Base-by-base conservation (phyloP, 2,113 vertebrate genomes). In the Sorex araneus region DNA sequence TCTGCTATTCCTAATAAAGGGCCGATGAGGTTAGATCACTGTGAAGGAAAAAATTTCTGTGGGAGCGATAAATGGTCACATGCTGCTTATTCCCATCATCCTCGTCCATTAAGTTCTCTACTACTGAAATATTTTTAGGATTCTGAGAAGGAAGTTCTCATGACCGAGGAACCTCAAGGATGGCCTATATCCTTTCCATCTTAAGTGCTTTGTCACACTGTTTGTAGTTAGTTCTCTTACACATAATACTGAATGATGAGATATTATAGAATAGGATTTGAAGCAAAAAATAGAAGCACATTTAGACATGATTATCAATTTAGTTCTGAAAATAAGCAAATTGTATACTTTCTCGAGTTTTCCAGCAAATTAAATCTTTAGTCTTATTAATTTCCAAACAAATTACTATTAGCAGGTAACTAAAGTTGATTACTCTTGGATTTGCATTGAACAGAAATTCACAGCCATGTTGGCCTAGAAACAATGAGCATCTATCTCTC, bases 1-100 rank as follows among this genome's bases (percentile, higher is more conserved):
- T 36, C 67, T 67, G 16, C n/a, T 92, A 11, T 74, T 93, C 36
- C 70, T 92, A 91, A 73, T 91, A 91, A 93, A 93, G 57, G 79
- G 12, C 30, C 36, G 79, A 45, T 84, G 36, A 92, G 74, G 64
- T 92, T 95, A 83, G 50, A 95, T 91, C 45, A 70, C 63, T 78
- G 21, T 27, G 70, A 79, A 91, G 63, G 69, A 81, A 86, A 89
- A 89, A 63, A 83, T 92, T 71, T 89, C 70, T 40, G 16, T 80
- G 47, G 67, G 47, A 80, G 60, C 27, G 50, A 83, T 82, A 70
- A 84, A 67, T 79, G 8, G n/a, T 21, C 3, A 6, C 45, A 36
- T 8, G 16, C 78, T 45, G 32, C 43, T 64, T 79, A 19, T 43
- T 71, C 50, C 75, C n/a, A 28, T 74, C 82, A 34, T 67, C n/a